Base-by-base conservation (phyloP, 1,140 invertebrate genomes). In the Drosophila serrata region DNA sequence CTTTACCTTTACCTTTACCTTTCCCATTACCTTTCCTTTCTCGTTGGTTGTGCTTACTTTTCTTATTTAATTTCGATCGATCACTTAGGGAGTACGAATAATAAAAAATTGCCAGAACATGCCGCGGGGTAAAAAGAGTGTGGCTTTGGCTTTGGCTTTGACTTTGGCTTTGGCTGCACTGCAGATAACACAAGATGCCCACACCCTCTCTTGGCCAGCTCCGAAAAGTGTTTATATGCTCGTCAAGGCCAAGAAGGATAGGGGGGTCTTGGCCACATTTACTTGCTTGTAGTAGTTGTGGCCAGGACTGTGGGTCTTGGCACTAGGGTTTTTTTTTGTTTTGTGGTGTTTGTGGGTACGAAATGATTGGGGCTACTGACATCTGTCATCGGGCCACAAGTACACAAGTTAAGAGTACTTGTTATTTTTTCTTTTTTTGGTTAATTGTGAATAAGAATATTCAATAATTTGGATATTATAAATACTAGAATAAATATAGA, bases 51-150 rank as follows among this genome's bases (percentile, higher is more conserved):
- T 58, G 81, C 75, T 81, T 86, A 86, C 82, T 82, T 87, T 82
- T 87, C 82, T 87, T 87, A 87, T 87, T 87, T 87, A 87, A 87
- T 87, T 87, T 87, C 82, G 82, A 87, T 87, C 82, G 82, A 87
- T 87, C 82, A 87, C 82, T 87, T 86, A 86, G 81, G 86, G 79
- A 86, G 79, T 79, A 69, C 79, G 84, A 88, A 86, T 87, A 87
- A 86, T 86, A 78, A 87, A 82, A 87, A 87, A 88, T 88, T 82
- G 76, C 82, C 76, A 55, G 67, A 76, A 70, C 65, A 76, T 62
- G 82, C 82, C 76, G 70, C 79, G 46, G 79, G 79, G 84, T 56
- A 33, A 62, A 63, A 46, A 86, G 48, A 33, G 33, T 9, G 11
- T n/a, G n/a, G n/a, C n/a, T n/a, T n/a, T n/a, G n/a, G n/a, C n/a